A percentile compares a stretch with the other conserved stretches of the same genome.
Evolutionary conservation across 2,113 vertebrate species (phyloP).

Genomic region (Protomyctophum bolini): DNA sequence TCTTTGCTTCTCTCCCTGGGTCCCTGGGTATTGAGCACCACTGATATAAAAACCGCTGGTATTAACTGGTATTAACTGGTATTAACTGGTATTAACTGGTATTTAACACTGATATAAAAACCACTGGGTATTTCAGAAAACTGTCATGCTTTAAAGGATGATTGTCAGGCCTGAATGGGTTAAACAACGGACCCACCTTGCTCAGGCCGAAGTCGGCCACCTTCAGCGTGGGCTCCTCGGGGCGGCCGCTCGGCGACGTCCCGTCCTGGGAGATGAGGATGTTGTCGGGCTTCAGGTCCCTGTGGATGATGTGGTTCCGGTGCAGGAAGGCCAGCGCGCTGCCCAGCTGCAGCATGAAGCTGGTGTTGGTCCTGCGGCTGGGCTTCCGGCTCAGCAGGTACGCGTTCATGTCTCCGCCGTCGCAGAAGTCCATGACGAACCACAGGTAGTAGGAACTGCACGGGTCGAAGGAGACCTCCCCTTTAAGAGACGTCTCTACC

Average conservation of each 20-base stretch:
- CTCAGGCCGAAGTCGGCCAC: too few relatives aligned
- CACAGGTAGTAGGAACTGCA: slow-evolving; percentile 95
- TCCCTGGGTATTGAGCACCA: too few relatives aligned
- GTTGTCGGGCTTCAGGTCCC: slow-evolving; percentile 97
- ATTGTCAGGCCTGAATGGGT: too few relatives aligned
- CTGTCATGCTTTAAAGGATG: too few relatives aligned
- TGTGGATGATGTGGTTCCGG: slow-evolving; percentile 95
- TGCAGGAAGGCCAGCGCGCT: slow-evolving; percentile 96
- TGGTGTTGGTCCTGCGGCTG: slow-evolving; percentile 94
- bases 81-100: too few relatives aligned
- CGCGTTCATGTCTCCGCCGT: slow-evolving; percentile 97
- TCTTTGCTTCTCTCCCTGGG: too few relatives aligned
- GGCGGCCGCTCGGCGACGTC: slow-evolving; percentile 69
- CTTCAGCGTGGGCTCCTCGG: slow-evolving; percentile 87
- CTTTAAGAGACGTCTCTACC: slow-evolving; percentile 96
- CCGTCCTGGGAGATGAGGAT: slow-evolving; percentile 91
- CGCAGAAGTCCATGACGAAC: slow-evolving; percentile 99
- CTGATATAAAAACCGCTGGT: too few relatives aligned
- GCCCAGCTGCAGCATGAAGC: slow-evolving; percentile 98
- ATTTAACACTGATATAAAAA: too few relatives aligned
- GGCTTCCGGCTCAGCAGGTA: slow-evolving; percentile 94
- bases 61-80: too few relatives aligned
- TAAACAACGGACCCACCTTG: too few relatives aligned
- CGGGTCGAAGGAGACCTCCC: slow-evolving; percentile 94
- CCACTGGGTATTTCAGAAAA: too few relatives aligned